Evolutionary conservation across 2,113 vertebrate species (phyloP), one percentile per base, ranked within the genome.

Genomic region (Colinus virginianus): DNA sequence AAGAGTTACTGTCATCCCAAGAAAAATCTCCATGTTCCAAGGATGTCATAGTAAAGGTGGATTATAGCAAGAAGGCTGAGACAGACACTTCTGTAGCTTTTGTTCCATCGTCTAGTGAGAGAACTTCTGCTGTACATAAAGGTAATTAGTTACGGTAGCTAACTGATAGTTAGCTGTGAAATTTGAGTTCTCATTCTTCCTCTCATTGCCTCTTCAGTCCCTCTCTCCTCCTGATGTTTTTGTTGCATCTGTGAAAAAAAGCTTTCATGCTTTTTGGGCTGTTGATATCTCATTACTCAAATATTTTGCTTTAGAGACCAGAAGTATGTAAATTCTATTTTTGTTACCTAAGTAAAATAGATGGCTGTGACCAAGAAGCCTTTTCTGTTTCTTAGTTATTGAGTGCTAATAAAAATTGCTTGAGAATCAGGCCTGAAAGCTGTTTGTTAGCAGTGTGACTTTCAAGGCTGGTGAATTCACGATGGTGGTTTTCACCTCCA

Each of bases 21-120:
- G 99, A 99, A 91, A 99, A 99, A 95, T 98, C 98, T 43, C 98
- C 98, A 1, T 98, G 98, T 66, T 90, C 98, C 90, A 99, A 99
- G 96, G 99, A 99, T 75, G 98, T 99, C 32, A 98, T 99, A 42
- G 98, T 99, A 40, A 99, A 98, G 94, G 98, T 99, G 82, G 99
- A 99, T 78, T 98, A 98, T 56, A 98, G 98, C 97, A 99, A 99
- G 97, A 99, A 99, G 90, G 96, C 98, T 1, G 99, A 99, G 64
- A 98, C 96, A 6, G 98, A 99, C 81, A 98, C 98, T 38, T 99
- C 98, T 21, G 98, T 98, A 94, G 98, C 91, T 49, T 98, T 98
- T 53, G 98, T 98, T 70, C 84, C 94, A 93, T 97, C 98, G 66
- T 97, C 98, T 91, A 98, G 98, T 93, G 98, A 99, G 78, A 99